A percentile compares a stretch with the other conserved stretches of the same genome.
Evolutionary conservation across 2,888 invertebrate species (phyloP).

Genomic region (Lissonota sp.): DNA sequence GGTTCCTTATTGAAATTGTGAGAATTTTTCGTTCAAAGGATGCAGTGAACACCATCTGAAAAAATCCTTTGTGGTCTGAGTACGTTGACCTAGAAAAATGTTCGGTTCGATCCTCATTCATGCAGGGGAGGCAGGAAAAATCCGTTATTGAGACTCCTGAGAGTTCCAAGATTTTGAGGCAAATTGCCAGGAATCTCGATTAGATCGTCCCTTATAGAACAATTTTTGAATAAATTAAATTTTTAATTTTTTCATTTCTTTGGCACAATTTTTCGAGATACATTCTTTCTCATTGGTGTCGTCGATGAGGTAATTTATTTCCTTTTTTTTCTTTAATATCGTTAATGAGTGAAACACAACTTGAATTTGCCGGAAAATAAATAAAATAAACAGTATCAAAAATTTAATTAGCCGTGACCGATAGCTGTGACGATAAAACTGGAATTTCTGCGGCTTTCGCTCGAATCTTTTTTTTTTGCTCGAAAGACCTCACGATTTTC

Average conservation of each 20-base stretch:
- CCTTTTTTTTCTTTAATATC: too few species aligned
- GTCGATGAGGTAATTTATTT: background rate
- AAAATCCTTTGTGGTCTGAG: conserved; percentile 1
- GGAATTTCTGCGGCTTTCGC: conserved; percentile 9
- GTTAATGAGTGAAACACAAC: too few species aligned
- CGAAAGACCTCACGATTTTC: conserved; percentile 4
- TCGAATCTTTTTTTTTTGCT: background rate
- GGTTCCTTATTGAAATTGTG: too few species aligned
- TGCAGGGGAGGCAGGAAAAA: conserved; percentile 17
- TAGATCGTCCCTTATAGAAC: background rate
- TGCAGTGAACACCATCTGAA: too few species aligned
- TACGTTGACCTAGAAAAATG: conserved; percentile 57
- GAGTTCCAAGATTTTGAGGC: background rate
- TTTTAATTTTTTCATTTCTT: background rate
- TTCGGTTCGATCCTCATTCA: conserved; percentile 45
- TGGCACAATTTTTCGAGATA: background rate
- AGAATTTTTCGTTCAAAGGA: too few species aligned
- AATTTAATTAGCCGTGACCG: background rate
- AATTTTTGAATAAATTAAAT: background rate
- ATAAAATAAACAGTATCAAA: background rate
- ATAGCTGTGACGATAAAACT: background rate
- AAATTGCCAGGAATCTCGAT: background rate
- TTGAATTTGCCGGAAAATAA: background rate
- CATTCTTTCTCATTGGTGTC: background rate
- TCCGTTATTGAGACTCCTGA: background rate